Evolutionary conservation across 2,113 vertebrate genomes (phyloP).

Genomic region (Spea multiplicata): DNA sequence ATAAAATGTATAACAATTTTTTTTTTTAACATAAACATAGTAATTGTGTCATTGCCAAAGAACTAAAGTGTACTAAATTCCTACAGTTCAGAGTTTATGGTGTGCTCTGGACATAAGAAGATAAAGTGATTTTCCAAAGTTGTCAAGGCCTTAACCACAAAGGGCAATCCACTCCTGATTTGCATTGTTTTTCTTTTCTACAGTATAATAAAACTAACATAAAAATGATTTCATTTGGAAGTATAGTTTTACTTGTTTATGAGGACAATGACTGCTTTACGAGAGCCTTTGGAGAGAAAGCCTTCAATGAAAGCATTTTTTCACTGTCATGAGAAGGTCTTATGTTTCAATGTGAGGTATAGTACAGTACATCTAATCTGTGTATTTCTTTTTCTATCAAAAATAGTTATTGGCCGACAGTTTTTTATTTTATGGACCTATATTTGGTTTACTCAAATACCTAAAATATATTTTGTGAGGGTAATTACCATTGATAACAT

Average conservation of each 20-base stretch:
- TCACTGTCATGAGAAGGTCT: neutral
- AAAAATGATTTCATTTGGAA: conserved; percentile 10
- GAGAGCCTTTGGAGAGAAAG: neutral
- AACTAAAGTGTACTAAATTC: neutral
- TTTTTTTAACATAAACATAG: neutral
- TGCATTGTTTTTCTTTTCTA: conserved; percentile 20
- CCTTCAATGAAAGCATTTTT: neutral
- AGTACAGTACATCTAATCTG: conserved; percentile 1
- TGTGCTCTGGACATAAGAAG: conserved; percentile 4
- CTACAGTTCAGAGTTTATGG: neutral
- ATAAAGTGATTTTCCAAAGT: conserved; percentile 24
- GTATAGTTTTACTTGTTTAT: conserved; percentile 1
- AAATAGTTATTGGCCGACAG: neutral
- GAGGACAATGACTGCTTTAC: conserved; percentile 18
- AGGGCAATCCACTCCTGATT: conserved; percentile 16
- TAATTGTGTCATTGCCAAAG: neutral
- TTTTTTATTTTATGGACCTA: neutral
- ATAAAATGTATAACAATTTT: neutral
- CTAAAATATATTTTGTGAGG: neutral
- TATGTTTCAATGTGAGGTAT: neutral
- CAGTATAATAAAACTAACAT: conserved; percentile 10
- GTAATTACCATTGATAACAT: conserved; percentile 4
- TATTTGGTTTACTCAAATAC: neutral
- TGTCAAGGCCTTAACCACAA: conserved; percentile 9
- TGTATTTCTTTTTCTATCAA: neutral